phyloP scores from a whole-genome alignment of 2,888 invertebrate genomes.

The Cephus pygmeus region DNA sequence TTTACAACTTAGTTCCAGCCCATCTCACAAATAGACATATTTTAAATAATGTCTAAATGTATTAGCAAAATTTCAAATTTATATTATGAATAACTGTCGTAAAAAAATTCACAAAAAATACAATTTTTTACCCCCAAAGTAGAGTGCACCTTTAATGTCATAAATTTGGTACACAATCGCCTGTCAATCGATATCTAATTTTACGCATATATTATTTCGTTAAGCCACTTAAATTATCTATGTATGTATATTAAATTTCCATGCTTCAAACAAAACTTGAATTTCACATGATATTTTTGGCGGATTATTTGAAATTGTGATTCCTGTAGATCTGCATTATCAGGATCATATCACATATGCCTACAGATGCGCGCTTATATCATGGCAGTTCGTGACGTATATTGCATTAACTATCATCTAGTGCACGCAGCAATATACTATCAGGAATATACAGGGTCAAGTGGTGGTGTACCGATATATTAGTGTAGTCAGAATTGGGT shows the following conservation, averaged over 20 bases:
- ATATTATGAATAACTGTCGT: not conserved
- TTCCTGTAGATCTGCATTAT: not conserved
- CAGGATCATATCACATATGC: too few relatives aligned
- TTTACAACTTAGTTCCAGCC: too few relatives aligned
- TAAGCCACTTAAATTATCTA: not conserved
- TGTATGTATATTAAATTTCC: not conserved
- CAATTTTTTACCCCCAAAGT: not conserved
- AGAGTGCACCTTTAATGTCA: not conserved
- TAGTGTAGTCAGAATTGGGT: not conserved
- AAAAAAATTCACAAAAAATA: too few relatives aligned
- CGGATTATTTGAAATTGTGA: not conserved
- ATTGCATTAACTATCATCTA: not conserved
- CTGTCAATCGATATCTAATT: not conserved
- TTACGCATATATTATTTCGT: not conserved
- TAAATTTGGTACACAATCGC: not conserved
- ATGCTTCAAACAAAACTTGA: not conserved
- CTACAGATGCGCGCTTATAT: too few relatives aligned
- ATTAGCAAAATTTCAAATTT: not conserved
- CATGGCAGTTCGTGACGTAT: too few relatives aligned
- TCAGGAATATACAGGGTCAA: not conserved
- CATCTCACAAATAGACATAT: not conserved
- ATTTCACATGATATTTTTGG: not conserved
- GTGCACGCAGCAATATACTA: not conserved
- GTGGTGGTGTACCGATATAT: not conserved
- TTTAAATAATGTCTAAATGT: not conserved